Conservation (phyloP, 2,888 invertebrate species). For the Tenthredo distinguenda region DNA sequence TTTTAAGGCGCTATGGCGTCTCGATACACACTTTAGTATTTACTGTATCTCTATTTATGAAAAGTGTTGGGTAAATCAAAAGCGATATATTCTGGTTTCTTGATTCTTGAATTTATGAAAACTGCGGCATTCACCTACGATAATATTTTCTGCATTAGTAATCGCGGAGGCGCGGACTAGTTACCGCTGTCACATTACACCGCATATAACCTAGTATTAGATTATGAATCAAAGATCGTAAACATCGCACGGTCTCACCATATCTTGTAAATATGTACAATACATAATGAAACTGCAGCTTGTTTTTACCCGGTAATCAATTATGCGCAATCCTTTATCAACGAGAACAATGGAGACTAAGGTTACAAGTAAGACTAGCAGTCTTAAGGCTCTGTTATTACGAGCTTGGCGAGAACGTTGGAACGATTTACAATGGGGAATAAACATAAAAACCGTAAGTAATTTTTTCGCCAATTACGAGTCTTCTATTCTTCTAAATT, state of each 20-base stretch:
- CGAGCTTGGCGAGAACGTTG: slow-evolving; percentile 97
- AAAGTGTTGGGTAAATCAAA: too few relatives aligned
- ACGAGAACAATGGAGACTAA: slow-evolving; percentile 85
- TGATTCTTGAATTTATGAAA: too few relatives aligned
- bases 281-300: background rate
- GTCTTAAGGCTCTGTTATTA: slow-evolving; percentile 88
- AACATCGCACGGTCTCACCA: background rate
- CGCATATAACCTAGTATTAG: background rate
- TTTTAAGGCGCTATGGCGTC: too few relatives aligned
- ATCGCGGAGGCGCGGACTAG: too few relatives aligned
- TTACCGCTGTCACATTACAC: too few relatives aligned
- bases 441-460: slow-evolving; percentile 93
- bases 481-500: background rate
- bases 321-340: slow-evolving; percentile 62
- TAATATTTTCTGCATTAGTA: too few relatives aligned
- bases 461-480: background rate
- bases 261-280: background rate
- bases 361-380: slow-evolving; percentile 91
- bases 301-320: slow-evolving; percentile 44
- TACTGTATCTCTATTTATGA: too few relatives aligned
- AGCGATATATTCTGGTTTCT: background rate
- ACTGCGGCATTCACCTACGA: too few relatives aligned
- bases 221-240: background rate
- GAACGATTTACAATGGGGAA: slow-evolving; percentile 97
- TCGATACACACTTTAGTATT: too few relatives aligned